These are phyloP conservation scores for Thalassoma bifasciatum DNA, from an alignment of 2,113 vertebrate species.

Conservation along the genomic window DNA sequence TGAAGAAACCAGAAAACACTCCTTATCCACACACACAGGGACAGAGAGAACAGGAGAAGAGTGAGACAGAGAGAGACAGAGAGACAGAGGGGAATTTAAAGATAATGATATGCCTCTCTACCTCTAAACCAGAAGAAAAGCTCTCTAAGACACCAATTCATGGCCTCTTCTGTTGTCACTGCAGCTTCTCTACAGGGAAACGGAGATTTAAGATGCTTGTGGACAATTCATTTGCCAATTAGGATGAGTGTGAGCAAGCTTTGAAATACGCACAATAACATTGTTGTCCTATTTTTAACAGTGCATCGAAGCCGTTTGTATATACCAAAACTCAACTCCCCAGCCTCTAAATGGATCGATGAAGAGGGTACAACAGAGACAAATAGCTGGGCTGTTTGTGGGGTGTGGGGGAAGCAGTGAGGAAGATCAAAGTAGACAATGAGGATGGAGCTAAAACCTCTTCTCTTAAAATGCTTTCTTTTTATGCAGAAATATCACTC, in stretches of 20 bases:
- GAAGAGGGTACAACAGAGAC: conserved; percentile 44
- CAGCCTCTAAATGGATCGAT: conserved; percentile 41
- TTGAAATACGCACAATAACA: conserved; percentile 21
- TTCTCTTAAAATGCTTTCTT: not conserved
- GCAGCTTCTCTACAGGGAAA: conserved; percentile 27
- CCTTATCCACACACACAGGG: conserved; percentile 18
- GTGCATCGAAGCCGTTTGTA: conserved; percentile 32
- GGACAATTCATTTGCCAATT: conserved; percentile 34
- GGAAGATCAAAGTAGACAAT: not conserved
- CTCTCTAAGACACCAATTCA: conserved; percentile 17
- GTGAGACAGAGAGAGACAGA: not conserved
- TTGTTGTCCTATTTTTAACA: conserved; percentile 31
- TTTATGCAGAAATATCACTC: too few species aligned
- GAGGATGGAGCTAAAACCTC: conserved; percentile 3
- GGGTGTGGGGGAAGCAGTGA: conserved; percentile 24
- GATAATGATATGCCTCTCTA: conserved; percentile 22
- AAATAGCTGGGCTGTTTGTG: conserved; percentile 47
- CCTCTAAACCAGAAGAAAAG: conserved; percentile 28
- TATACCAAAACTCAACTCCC: conserved; percentile 11
- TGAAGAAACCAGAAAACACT: conserved; percentile 18
- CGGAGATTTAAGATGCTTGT: conserved; percentile 25
- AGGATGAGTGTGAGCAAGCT: conserved; percentile 15
- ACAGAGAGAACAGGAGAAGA: not conserved
- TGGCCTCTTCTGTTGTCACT: conserved; percentile 24
- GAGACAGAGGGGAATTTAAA: not conserved